Percentiles rank a stretch among this genome's conserved stretches.
Conservation (phyloP, 1,140 invertebrate genomes). For the Mizuhopecten yessoensis region DNA sequence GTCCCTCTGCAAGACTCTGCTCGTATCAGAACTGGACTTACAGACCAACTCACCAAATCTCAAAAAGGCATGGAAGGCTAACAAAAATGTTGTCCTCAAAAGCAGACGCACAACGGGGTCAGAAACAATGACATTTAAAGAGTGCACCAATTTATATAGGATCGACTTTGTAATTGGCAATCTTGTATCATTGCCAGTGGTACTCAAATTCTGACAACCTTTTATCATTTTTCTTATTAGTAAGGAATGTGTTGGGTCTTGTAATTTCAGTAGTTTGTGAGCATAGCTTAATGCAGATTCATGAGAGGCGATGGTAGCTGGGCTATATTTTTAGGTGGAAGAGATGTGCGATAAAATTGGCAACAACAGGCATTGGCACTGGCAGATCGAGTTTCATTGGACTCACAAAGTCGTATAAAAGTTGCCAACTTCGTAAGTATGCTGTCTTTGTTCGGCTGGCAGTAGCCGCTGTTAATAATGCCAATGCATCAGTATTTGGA, state of each 20-base stretch:
- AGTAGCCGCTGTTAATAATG: neutral
- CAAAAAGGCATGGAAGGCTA: slow-evolving; percentile 41
- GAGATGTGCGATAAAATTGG: slow-evolving; percentile 14
- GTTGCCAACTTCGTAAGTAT: neutral
- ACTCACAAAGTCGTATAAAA: neutral
- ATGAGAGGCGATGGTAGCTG: slow-evolving; percentile 24
- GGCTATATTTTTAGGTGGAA: neutral
- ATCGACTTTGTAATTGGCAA: neutral
- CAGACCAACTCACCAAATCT: slow-evolving; percentile 41
- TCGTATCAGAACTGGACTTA: neutral
- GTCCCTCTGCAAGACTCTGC: neutral
- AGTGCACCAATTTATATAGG: neutral
- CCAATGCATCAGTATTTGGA: neutral
- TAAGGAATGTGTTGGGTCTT: slow-evolving; percentile 40
- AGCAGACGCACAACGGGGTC: neutral
- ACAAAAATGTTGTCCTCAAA: slow-evolving; percentile 40
- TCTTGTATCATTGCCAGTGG: neutral
- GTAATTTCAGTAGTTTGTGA: neutral
- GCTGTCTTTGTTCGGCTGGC: neutral
- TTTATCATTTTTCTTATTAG: slow-evolving; percentile 45
- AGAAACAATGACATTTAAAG: neutral
- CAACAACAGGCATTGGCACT: neutral
- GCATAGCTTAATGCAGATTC: slow-evolving; percentile 21
- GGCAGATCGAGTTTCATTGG: neutral
- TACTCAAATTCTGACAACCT: neutral